These are phyloP conservation scores for Lasioglossum pauxillum DNA, from an alignment of 2,888 invertebrate species.

Conservation along the genomic window DNA sequence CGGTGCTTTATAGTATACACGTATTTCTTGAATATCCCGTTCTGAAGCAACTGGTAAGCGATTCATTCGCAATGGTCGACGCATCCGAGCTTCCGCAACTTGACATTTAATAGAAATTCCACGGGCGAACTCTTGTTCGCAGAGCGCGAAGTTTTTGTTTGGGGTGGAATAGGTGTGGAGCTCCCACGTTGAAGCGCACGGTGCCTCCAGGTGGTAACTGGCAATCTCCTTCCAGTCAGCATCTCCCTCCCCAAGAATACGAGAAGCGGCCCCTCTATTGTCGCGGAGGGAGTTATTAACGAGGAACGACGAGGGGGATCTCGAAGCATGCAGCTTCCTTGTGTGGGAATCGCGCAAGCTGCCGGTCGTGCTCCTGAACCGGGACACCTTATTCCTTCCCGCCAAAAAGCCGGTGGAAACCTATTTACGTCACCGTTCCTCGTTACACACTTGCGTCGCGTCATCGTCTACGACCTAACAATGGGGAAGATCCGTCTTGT, in stretches of 20 bases:
- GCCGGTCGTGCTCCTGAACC: conserved; percentile 67
- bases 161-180: conserved; percentile 75
- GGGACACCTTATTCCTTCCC: conserved; percentile 69
- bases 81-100: conserved; percentile 32
- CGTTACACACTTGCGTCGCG: conserved; percentile 53
- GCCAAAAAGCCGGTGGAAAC: conserved; percentile 63
- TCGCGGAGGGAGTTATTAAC: conserved; percentile 72
- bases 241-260: conserved; percentile 65
- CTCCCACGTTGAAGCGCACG: conserved; percentile 77
- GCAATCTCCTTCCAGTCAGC: conserved; percentile 71
- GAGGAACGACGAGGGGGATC: conserved; percentile 64
- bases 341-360: conserved; percentile 80
- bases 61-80: not conserved
- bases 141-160: conserved; percentile 22
- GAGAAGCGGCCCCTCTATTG: conserved; percentile 66
- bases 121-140: not conserved
- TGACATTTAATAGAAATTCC: conserved; percentile 45
- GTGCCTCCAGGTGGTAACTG: conserved; percentile 77
- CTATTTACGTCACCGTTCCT: conserved; percentile 55
- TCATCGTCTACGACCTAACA: conserved; percentile 50
- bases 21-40: not conserved
- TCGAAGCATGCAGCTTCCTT: conserved; percentile 51
- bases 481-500: conserved; percentile 32
- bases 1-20: not conserved
- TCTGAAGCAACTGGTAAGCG: not conserved